Evolutionary conservation across 2,888 invertebrate genomes (phyloP).

Genomic region (Tetranychus truncatus): DNA sequence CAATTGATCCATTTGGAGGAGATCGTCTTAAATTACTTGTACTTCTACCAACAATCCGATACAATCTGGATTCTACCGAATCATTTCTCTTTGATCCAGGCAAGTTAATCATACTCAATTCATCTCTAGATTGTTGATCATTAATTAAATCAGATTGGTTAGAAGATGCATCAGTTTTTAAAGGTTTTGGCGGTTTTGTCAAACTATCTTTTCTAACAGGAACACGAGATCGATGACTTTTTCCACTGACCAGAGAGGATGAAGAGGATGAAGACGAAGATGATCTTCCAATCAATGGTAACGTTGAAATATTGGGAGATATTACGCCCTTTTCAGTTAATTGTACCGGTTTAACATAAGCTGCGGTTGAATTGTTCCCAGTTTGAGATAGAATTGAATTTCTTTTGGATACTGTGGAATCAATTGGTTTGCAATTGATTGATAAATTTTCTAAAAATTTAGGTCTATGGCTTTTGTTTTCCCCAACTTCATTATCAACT

Average conservation of each 20-base stretch:
- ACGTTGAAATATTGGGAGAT: not conserved
- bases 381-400: not conserved
- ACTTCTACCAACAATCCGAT: not conserved
- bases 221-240: not conserved
- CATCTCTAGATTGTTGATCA: not conserved
- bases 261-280: not conserved
- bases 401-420: not conserved
- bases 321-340: not conserved
- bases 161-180: not conserved
- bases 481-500: not conserved
- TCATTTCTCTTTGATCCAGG: not conserved
- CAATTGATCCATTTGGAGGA: not conserved
- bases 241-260: not conserved
- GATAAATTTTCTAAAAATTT: not conserved
- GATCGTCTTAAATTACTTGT: not conserved
- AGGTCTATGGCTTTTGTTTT: not conserved
- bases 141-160: not conserved
- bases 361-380: not conserved
- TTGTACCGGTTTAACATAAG: conserved; percentile 10
- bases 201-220: conserved; percentile 8
- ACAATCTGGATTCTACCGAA: not conserved
- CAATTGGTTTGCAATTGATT: not conserved
- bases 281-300: not conserved
- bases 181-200: not conserved
- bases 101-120: not conserved